Base-by-base conservation (phyloP, 2,888 invertebrate genomes). In the Allophyes oxyacanthae region DNA sequence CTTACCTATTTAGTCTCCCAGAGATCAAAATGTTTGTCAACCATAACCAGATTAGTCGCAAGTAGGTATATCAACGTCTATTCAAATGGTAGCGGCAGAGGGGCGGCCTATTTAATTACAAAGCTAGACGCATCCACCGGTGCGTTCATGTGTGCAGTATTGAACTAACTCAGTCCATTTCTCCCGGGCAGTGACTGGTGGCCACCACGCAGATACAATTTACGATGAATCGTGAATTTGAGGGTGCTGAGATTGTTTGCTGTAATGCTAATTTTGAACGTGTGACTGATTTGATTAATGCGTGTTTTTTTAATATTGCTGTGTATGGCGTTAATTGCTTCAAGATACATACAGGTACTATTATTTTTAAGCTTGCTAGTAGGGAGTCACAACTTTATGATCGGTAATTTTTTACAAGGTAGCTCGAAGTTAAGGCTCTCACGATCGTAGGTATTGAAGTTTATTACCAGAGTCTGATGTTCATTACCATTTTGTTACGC, bases 31-130 rank as follows among this genome's bases (percentile, higher is more conserved):
- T 45, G 13, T 33, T 34, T 20, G 46, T 3, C 33, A 5, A 10
- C 15, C 26, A 37, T 70, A 70, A 70, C 51, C 65, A 49, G 57
- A 70, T 64, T 70, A 66, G 40, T 69, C 36, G 40, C 37, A 46
- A 42, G 43, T 59, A 41, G 2, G 10, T 33, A 38, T 52, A 52
- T 52, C 40, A 37, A 43, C 70, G 41, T 59, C 53, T 54, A 61
- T 73, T 45, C 48, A 57, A 64, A 55, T 59, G 50, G 51, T 41
- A 49, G 32, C 30, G 33, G 34, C 42, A 53, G 58, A 50, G 65
- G 76, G 69, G 54, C 64, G 79, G 74, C 68, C 82, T 78, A 85
- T 79, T 83, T 86, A 82, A 86, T 85, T 82, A 81, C 79, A 82
- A 77, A 77, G 78, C 75, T 78, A 71, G 79, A 64, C 65, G 72